Evolutionary conservation across 92 coral and sea anemone genomes (phyloP), one percentile per base, ranked within the genome.

Genomic region (Ricordea florida): DNA sequence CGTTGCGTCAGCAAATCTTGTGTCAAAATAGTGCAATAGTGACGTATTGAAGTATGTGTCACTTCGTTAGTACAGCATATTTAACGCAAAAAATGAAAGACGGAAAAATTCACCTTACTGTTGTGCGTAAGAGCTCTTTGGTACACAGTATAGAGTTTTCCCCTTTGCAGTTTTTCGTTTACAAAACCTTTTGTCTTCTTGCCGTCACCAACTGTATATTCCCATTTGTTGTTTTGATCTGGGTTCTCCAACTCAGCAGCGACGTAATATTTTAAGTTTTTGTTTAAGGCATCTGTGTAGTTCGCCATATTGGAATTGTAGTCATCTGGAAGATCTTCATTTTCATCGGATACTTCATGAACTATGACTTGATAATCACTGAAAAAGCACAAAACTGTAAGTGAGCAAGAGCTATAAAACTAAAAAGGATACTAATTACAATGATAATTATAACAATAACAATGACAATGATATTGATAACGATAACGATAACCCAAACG

Each of bases 331-430:
- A 55, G 41, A 1, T 27, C 38, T 31, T 55, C 21, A 29, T 4
- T 40, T 4, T 40, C 62, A 55, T 29, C 62, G 17, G 21, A 4
- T 6, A 62, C 69, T 26, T 40, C 42, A 10, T 28, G 24, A 30
- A 55, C 62, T 27, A 55, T 55, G 23, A 55, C 62, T 55, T 55
- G 41, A 55, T 62, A 62, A 25, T 35, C 37, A 62, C 69, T 62
- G 52, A 25, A 55, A 55, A n/a, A n/a, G n/a, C n/a, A n/a, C n/a
- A n/a, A n/a, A n/a, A n/a, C n/a, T n/a, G n/a, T n/a, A n/a, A n/a
- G n/a, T n/a, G n/a, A n/a, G n/a, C n/a, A n/a, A n/a, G n/a, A n/a
- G n/a, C n/a, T n/a, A n/a, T n/a, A n/a, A n/a, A n/a, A n/a, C n/a
- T n/a, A n/a, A n/a, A n/a, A n/a, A n/a, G n/a, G n/a, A n/a, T n/a